Percentiles rank a stretch among this genome's conserved stretches.
phyloP scores from a whole-genome alignment of 2,888 invertebrate species.

The Crossocerus cetratus region DNA sequence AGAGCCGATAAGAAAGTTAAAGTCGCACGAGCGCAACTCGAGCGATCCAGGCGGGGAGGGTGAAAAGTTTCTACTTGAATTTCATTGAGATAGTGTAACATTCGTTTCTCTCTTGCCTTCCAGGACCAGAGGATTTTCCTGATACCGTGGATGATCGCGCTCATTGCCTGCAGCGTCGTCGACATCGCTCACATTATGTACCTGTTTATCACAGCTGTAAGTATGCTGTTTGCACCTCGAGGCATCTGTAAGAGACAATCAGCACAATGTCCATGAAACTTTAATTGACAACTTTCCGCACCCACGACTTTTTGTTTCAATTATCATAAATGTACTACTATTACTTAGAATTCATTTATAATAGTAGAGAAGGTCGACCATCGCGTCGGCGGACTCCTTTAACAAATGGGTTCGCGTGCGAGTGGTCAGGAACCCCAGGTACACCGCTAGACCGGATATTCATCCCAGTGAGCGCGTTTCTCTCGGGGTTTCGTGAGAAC shows the following conservation, averaged over 20 bases:
- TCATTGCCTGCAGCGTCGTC: slow-evolving; percentile 82
- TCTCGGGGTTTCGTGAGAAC: slow-evolving; percentile 31
- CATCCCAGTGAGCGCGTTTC: not conserved
- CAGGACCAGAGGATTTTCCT: slow-evolving; percentile 85
- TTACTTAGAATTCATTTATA: not conserved
- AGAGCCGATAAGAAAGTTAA: slow-evolving; percentile 17
- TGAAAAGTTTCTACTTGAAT: too few relatives aligned
- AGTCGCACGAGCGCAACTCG: not conserved
- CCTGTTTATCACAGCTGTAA: slow-evolving; percentile 83
- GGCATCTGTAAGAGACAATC: too few relatives aligned
- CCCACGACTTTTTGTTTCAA: too few relatives aligned
- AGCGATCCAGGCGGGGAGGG: too few relatives aligned
- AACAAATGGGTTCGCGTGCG: slow-evolving; percentile 13
- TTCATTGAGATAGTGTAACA: not conserved
- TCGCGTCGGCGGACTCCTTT: not conserved
- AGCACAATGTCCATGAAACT: too few relatives aligned
- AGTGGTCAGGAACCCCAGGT: not conserved
- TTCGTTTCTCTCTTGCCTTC: slow-evolving; percentile 59
- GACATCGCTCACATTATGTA: slow-evolving; percentile 84
- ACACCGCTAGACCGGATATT: slow-evolving; percentile 1
- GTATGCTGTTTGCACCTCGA: slow-evolving; percentile 61
- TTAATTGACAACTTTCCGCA: too few relatives aligned
- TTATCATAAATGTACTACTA: too few relatives aligned
- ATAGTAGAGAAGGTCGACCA: not conserved
- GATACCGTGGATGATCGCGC: slow-evolving; percentile 85